Conservation (phyloP, 1,140 invertebrate genomes). For the Watersipora subatra region DNA sequence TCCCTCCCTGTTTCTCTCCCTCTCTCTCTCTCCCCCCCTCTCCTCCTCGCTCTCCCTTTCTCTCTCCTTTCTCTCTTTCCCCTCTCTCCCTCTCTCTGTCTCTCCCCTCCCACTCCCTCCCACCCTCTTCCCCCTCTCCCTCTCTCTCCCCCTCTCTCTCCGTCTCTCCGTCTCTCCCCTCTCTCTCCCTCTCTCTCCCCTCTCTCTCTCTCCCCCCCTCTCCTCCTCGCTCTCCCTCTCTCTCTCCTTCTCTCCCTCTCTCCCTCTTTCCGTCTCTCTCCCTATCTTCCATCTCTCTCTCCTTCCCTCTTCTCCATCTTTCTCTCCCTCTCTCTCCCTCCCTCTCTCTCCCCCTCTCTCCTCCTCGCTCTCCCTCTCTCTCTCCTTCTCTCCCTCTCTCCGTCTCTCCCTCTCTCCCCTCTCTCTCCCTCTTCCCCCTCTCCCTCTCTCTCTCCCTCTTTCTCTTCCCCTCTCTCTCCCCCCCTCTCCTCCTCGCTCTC, state of each 20-base stretch:
- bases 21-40: too few relatives aligned
- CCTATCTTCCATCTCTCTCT: too few relatives aligned
- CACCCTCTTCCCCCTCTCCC: too few relatives aligned
- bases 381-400: not conserved
- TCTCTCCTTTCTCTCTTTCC: not conserved
- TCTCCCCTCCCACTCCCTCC: too few relatives aligned
- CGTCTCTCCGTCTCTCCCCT: constrained; percentile 9
- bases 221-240: too few relatives aligned
- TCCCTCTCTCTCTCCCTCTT: constrained; percentile 7
- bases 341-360: not conserved
- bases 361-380: too few relatives aligned
- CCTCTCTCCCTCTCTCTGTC: constrained; percentile 3
- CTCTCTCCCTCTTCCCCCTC: constrained; percentile 5
- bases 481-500: too few relatives aligned
- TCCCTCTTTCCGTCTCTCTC: not conserved
- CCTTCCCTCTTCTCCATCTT: too few relatives aligned
- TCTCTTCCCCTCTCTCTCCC: constrained; percentile 2
- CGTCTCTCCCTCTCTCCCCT: not conserved
- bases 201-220: constrained; percentile 7
- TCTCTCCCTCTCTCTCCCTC: not conserved
- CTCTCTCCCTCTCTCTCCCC: constrained; percentile 10
- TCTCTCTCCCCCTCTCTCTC: not conserved
- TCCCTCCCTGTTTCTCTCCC: too few relatives aligned
- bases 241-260: not conserved
- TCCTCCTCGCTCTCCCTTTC: too few relatives aligned